A percentile compares a stretch with the other conserved stretches of the same genome.
Evolutionary conservation across 2,888 invertebrate species (phyloP).

Genomic region (Cheiracanthium punctorium): DNA sequence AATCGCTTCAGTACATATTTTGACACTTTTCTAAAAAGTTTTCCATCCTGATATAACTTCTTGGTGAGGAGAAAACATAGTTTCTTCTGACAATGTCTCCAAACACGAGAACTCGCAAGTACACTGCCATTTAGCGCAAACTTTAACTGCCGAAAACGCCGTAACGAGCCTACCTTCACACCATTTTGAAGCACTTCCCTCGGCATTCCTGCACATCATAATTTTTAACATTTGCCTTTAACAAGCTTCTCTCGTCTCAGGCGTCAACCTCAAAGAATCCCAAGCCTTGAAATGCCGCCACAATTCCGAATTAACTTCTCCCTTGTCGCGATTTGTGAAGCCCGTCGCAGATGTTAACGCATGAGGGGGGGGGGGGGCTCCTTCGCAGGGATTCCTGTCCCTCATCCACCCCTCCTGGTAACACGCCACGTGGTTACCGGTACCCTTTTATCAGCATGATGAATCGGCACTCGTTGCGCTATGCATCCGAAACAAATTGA

Average conservation of each 20-base stretch:
- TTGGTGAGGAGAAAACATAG: no score
- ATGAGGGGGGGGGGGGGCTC: not conserved
- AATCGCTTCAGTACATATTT: no score
- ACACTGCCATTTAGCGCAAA: no score
- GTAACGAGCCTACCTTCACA: no score
- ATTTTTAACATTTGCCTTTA: not conserved
- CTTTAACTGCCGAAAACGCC: no score
- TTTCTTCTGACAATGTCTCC: no score
- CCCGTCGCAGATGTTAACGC: constrained; percentile 37
- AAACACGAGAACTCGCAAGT: no score
- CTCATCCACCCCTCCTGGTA: not conserved
- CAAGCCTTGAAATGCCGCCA: constrained; percentile 7
- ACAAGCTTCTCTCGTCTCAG: not conserved
- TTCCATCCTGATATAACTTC: no score
- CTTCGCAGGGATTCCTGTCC: not conserved
- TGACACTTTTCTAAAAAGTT: no score
- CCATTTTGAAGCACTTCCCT: not conserved
- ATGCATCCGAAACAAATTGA: constrained; percentile 54
- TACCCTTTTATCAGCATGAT: constrained; percentile 65
- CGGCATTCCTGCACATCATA: not conserved
- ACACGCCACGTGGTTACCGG: constrained; percentile 52
- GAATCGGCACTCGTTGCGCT: constrained; percentile 38
- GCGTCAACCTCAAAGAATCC: not conserved
- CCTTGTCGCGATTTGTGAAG: constrained; percentile 53
- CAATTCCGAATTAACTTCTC: constrained; percentile 20